These are phyloP conservation scores for Pocillopora grandis DNA, from an alignment of 92 coral and sea anemone genomes.

Conservation along the genomic window DNA sequence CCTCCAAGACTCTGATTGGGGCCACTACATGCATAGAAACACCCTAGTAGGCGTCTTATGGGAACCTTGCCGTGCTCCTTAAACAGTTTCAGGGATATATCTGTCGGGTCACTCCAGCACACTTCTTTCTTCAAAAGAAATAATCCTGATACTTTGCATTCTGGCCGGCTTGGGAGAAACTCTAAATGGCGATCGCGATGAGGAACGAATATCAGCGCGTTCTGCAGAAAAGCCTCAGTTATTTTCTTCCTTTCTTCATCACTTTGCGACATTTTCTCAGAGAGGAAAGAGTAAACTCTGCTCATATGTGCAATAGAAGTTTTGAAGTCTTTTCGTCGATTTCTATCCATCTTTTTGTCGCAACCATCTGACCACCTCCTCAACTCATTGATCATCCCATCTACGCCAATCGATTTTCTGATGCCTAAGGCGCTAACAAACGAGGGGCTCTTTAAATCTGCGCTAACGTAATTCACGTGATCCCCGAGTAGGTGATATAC, in stretches of 20 bases:
- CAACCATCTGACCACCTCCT: constrained; percentile 64
- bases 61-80: constrained; percentile 28
- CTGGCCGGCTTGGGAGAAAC: not conserved
- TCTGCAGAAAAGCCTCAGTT: constrained; percentile 51
- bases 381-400: constrained; percentile 62
- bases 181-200: not conserved
- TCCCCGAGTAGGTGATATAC: constrained; percentile 55
- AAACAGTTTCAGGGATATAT: constrained; percentile 41
- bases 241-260: constrained; percentile 41
- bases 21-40: constrained; percentile 42
- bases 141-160: constrained; percentile 19
- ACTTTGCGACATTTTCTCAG: constrained; percentile 23
- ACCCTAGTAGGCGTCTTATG: constrained; percentile 58
- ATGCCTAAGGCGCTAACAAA: constrained; percentile 64
- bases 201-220: constrained; percentile 79
- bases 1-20: constrained; percentile 8
- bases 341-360: constrained; percentile 12
- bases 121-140: constrained; percentile 73
- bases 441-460: constrained; percentile 43
- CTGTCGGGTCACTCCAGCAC: constrained; percentile 90
- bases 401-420: constrained; percentile 44
- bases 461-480: constrained; percentile 59
- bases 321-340: constrained; percentile 38
- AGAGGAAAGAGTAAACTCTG: constrained; percentile 58
- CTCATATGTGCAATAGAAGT: constrained; percentile 77